Base-by-base conservation (phyloP, 2,113 vertebrate genomes). In the Pleuronectes platessa region DNA sequence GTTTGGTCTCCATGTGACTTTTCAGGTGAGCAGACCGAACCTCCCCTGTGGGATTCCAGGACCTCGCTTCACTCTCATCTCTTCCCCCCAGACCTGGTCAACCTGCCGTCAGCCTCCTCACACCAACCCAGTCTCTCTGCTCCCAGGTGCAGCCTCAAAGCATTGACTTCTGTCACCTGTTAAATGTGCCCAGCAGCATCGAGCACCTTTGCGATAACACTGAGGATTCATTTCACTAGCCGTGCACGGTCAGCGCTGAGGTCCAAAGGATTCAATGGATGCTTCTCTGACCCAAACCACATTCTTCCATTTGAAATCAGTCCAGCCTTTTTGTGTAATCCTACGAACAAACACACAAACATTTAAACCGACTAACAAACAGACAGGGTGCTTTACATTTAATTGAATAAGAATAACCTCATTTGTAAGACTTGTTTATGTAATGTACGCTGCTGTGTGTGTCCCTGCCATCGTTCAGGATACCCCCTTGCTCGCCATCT, bases 21-120 rank as follows among this genome's bases (percentile, higher is more conserved):
- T 90, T 68, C 63, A 93, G 91, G 80, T 58, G 92, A 83, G 20
- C 90, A 89, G 27, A 78, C 61, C 55, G 92, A 94, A 18, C 75
- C 73, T 0, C 88, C 84, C 59, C 13, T 91, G 51, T 90, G 78
- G 31, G 92, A 92, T 61, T 94, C 94, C 10, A 93, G 90, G 61
- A 89, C 65, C 81, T 94, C 93, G 3, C 58, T 93, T 12, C 74
- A 89, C 20, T 92, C 93, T 62, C 90, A 93, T 20, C 71, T 84
- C 49, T 94, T 94, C 72, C 87, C 93, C 15, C 84, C 90, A 7
- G 94, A 94, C 71, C 78, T 93, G 61, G 66, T 93, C 74, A 88
- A 86, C 76, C 76, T 88, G 35, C 85, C 88, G 7, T 40, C 71
- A 2, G 74, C 78, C 13, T 63, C 81, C 11, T 54, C 76, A 15